These are phyloP conservation scores for Felis chaus DNA, from an alignment of 2,113 vertebrate species.

Conservation along the genomic window DNA sequence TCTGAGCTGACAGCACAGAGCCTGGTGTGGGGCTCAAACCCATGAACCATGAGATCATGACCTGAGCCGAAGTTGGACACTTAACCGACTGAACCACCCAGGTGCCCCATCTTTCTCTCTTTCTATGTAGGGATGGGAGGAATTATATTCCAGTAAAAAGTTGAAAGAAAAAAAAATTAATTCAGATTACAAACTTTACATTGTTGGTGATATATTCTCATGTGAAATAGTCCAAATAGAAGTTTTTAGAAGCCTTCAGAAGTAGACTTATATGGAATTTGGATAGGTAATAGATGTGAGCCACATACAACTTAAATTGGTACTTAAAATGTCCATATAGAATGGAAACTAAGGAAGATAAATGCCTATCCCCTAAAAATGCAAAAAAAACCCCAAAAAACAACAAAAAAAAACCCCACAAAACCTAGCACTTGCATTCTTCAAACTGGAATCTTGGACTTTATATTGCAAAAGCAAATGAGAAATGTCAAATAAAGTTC, in stretches of 20 bases:
- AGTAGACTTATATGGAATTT: not conserved
- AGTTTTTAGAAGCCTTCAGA: not conserved
- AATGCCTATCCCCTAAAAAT: not conserved
- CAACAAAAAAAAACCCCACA: no score
- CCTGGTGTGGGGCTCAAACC: no score
- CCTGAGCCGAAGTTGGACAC: no score
- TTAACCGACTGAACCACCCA: no score
- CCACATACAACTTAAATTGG: not conserved
- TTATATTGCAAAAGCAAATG: slow-evolving; percentile 62
- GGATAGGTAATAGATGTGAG: not conserved
- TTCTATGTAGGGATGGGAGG: not conserved
- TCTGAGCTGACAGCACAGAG: no score
- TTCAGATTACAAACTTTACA: not conserved
- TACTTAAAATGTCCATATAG: not conserved
- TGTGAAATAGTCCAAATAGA: not conserved
- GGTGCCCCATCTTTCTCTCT: not conserved
- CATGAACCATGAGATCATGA: no score
- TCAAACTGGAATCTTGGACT: slow-evolving; percentile 61
- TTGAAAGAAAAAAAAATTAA: not conserved
- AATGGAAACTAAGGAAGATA: slow-evolving; percentile 9
- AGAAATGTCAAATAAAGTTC: slow-evolving; percentile 75
- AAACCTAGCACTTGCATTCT: not conserved
- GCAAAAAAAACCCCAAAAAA: not conserved
- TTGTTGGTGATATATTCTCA: not conserved
- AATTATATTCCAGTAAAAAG: not conserved